Evolutionary conservation across 2,888 invertebrate species (phyloP).

Genomic region (Orchesellides sinensis): DNA sequence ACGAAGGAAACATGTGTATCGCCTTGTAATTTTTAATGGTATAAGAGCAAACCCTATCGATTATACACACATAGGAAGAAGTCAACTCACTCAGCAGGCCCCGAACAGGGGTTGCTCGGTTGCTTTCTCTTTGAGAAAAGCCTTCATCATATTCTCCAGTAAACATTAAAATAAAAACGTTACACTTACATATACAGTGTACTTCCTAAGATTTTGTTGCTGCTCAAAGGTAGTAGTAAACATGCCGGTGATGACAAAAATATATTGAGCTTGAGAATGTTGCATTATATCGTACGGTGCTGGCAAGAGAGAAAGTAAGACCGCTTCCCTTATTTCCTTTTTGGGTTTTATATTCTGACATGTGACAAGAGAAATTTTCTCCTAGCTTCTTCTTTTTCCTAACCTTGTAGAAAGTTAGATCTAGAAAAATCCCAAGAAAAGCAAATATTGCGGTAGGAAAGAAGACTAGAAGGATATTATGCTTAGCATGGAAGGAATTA

Average conservation of each 20-base stretch:
- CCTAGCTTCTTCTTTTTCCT: background rate
- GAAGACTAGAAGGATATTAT: no score
- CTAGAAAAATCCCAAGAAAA: no score
- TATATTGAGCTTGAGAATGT: background rate
- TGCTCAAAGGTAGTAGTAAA: no score
- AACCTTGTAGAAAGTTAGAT: no score
- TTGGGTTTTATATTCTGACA: slow-evolving; percentile 2
- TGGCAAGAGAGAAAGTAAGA: background rate
- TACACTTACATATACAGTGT: background rate
- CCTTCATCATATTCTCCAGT: no score
- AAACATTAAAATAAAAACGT: background rate
- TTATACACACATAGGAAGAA: background rate
- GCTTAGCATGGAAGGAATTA: no score
- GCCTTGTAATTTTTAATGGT: background rate
- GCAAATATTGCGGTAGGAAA: no score
- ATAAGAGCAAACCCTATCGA: background rate
- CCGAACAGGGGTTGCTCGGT: background rate
- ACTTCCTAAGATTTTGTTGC: background rate
- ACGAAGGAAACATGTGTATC: background rate
- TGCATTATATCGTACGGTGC: background rate
- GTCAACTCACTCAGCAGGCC: background rate
- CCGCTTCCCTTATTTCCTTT: background rate
- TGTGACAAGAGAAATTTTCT: slow-evolving; percentile 7
- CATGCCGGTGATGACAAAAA: background rate
- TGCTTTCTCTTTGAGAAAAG: no score